Conservation (phyloP, 2,113 vertebrate genomes). For the Solea senegalensis region DNA sequence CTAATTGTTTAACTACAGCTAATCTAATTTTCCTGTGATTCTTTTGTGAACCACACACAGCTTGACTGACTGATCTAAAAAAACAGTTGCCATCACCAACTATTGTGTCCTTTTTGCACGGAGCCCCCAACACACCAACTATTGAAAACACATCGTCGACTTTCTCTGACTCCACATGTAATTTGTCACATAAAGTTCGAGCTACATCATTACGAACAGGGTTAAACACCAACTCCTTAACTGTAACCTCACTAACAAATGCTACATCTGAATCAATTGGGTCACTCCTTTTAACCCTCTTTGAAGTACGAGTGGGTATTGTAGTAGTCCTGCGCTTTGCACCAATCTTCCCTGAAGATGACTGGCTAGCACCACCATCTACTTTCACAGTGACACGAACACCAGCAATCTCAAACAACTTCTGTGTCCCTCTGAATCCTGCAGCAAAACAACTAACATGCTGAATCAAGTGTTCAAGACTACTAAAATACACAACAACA, state of each 20-base stretch:
- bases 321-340: neutral
- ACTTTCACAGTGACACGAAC: too few relatives aligned
- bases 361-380: too few relatives aligned
- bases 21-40: too few relatives aligned
- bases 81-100: constrained; percentile 2
- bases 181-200: neutral
- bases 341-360: neutral
- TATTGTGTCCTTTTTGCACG: neutral
- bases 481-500: too few relatives aligned
- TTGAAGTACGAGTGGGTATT: neutral
- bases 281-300: neutral
- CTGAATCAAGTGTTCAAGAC: too few relatives aligned
- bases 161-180: neutral
- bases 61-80: neutral
- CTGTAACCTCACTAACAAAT: too few relatives aligned
- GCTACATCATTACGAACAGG: neutral
- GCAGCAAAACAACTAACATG: too few relatives aligned
- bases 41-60: neutral
- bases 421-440: neutral
- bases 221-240: neutral
- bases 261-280: too few relatives aligned
- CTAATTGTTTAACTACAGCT: too few relatives aligned
- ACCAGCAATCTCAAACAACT: too few relatives aligned
- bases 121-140: neutral
- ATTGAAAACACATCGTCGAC: neutral